Evolutionary conservation across 2,113 vertebrate genomes (phyloP), one percentile per base, ranked within the genome.

Genomic region (Polyodon spathula): DNA sequence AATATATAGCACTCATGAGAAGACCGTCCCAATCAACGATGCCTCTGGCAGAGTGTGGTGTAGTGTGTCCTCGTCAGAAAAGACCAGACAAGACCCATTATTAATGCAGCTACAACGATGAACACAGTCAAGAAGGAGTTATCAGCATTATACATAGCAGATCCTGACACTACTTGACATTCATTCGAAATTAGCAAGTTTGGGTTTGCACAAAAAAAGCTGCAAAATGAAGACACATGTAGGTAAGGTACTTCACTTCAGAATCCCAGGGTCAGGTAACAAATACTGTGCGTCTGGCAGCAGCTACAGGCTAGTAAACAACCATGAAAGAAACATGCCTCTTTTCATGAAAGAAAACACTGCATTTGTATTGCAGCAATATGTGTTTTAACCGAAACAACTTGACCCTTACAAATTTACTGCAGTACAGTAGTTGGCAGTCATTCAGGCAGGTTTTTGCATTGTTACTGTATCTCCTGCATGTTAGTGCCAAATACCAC

Each of bases 161-260:
- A 4, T 62, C 73, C 78, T 79, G 78, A 85, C 66, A 71, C 72
- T 80, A 75, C 76, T 81, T 84, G 77, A 81, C 75, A 78, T 78
- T 79, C 67, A 77, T 75, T 80, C 72, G 79, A 78, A 75, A 71
- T 81, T 78, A 78, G 66, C 57, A 76, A 12, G 67, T 66, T 81
- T 71, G 71, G 72, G 40, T 66, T 80, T 70, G 77, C 37, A 76
- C 27, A 27, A 27, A 27, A 27, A 27, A 27, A 27, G 27, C 27
- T 27, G 27, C 27, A 27, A 27, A 27, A 27, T 27, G 71, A 78
- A 68, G 51, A 75, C 2, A 37, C 6, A 50, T 5, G 15, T n/a
- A n/a, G 48, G 9, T n/a, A 50, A 50, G 48, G 15, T 11, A 50
- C 48, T 50, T 50, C 27, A 27, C 27, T 14, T 50, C 48, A 6